These are phyloP conservation scores for Sciaenops ocellatus DNA, from an alignment of 2,797 vertebrate species.

Conservation along the genomic window DNA sequence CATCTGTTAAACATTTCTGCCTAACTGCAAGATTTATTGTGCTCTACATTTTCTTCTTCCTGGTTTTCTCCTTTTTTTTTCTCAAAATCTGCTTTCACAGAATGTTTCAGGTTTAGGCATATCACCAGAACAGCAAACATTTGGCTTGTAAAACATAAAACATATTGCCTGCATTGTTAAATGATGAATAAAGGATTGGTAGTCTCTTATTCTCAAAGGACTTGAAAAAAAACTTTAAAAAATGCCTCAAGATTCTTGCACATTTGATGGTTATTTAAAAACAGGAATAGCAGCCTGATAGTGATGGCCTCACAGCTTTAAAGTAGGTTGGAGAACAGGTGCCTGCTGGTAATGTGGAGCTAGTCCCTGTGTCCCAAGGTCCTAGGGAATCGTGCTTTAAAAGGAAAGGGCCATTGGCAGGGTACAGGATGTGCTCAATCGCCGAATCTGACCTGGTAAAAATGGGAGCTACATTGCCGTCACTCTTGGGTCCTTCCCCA, in stretches of 20 bases:
- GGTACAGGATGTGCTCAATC: slow-evolving; percentile 80
- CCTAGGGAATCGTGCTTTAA: slow-evolving; percentile 81
- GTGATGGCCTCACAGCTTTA: slow-evolving; percentile 47
- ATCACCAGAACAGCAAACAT: slow-evolving; percentile 71
- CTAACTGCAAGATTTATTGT: slow-evolving; percentile 67
- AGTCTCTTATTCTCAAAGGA: slow-evolving; percentile 25
- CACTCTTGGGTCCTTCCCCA: slow-evolving; percentile 83
- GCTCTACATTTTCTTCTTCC: slow-evolving; percentile 39
- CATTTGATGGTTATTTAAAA: slow-evolving; percentile 60
- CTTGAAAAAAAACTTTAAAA: slow-evolving; percentile 3
- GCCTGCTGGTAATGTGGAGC: slow-evolving; percentile 80
- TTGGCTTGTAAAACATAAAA: slow-evolving; percentile 60
- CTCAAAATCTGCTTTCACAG: slow-evolving; percentile 23
- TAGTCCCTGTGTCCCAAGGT: slow-evolving; percentile 78
- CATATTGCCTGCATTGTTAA: slow-evolving; percentile 34
- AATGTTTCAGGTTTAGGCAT: slow-evolving; percentile 58
- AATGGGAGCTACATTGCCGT: slow-evolving; percentile 80
- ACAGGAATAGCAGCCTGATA: slow-evolving; percentile 34
- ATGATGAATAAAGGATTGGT: slow-evolving; percentile 11
- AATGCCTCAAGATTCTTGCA: slow-evolving; percentile 23
- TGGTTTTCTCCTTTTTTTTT: background rate
- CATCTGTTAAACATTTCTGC: slow-evolving; percentile 74
- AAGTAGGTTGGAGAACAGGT: slow-evolving; percentile 83
- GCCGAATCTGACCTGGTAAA: slow-evolving; percentile 85
- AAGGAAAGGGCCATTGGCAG: slow-evolving; percentile 84